Evolutionary conservation across 2,797 vertebrate genomes (phyloP).

Genomic region (Geotrypetes seraphini): DNA sequence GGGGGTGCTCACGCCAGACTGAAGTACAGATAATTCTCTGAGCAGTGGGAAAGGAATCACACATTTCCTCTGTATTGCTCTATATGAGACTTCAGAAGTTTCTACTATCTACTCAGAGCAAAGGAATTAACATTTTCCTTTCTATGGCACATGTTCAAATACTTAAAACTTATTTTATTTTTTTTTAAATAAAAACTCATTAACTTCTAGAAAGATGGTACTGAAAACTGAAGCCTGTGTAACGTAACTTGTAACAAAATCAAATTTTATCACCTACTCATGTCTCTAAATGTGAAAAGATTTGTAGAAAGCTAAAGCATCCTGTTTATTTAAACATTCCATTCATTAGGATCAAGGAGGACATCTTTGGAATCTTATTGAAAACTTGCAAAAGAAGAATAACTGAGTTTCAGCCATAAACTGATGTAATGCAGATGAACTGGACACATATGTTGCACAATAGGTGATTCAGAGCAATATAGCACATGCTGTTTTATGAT

Average conservation of each 20-base stretch:
- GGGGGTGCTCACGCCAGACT: constrained; percentile 64
- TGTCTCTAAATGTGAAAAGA: constrained; percentile 52
- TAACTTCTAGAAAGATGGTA: constrained; percentile 55
- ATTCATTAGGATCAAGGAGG: constrained; percentile 46
- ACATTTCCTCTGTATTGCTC: constrained; percentile 48
- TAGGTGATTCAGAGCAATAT: constrained; percentile 82
- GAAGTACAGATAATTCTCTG: constrained; percentile 57
- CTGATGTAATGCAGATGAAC: constrained; percentile 79
- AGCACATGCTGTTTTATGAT: constrained; percentile 89
- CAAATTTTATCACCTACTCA: constrained; percentile 53
- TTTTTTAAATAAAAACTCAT: constrained; percentile 70
- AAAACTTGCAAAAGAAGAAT: constrained; percentile 59
- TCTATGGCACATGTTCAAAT: constrained; percentile 57
- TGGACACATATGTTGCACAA: constrained; percentile 80
- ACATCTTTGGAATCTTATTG: constrained; percentile 60
- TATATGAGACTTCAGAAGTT: constrained; percentile 65
- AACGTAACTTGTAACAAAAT: constrained; percentile 53
- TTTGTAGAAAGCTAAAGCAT: constrained; percentile 50
- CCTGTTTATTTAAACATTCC: constrained; percentile 48
- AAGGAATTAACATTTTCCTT: constrained; percentile 67
- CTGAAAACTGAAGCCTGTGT: constrained; percentile 40
- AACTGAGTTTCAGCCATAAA: constrained; percentile 72
- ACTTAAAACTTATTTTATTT: constrained; percentile 74
- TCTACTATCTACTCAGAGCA: constrained; percentile 68
- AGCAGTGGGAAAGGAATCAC: constrained; percentile 62